Evolutionary conservation across 2,113 vertebrate species (phyloP).

Genomic region (Rhinopomastus cyanomelas): DNA sequence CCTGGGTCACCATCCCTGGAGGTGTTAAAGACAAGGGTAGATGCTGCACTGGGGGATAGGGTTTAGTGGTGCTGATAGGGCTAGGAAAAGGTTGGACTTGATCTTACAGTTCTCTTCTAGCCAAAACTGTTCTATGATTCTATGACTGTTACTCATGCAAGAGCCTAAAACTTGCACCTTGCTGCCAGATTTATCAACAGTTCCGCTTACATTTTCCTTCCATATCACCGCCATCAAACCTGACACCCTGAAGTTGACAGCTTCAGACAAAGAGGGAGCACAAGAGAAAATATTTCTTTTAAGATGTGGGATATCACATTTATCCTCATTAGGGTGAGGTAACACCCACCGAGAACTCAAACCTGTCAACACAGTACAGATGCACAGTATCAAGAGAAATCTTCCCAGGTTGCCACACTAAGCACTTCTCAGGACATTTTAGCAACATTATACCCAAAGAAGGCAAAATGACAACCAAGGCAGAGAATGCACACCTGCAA

Average conservation of each 20-base stretch:
- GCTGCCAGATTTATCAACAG: not conserved
- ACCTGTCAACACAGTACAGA: not conserved
- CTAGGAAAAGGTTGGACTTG: no score
- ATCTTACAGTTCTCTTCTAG: no score
- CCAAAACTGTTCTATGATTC: not conserved
- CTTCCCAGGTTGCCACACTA: not conserved
- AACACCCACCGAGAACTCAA: constrained; percentile 24
- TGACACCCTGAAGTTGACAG: not conserved
- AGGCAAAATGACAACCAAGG: not conserved
- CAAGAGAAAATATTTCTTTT: constrained; percentile 24
- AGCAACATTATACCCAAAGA: not conserved
- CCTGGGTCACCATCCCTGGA: no score
- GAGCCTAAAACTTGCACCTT: not conserved
- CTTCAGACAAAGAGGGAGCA: constrained; percentile 3
- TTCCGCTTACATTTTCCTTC: not conserved
- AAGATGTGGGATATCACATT: constrained; percentile 32
- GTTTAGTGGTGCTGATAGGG: no score
- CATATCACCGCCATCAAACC: not conserved
- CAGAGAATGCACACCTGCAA: not conserved
- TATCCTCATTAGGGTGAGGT: constrained; percentile 42
- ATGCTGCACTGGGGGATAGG: no score
- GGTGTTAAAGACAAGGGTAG: no score
- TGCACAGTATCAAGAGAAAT: not conserved
- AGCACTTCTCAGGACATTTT: not conserved
- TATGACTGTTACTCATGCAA: not conserved